Evolutionary conservation across 2,113 vertebrate genomes (phyloP), one percentile per base, ranked within the genome.

Genomic region (Toxotes chatareus): DNA sequence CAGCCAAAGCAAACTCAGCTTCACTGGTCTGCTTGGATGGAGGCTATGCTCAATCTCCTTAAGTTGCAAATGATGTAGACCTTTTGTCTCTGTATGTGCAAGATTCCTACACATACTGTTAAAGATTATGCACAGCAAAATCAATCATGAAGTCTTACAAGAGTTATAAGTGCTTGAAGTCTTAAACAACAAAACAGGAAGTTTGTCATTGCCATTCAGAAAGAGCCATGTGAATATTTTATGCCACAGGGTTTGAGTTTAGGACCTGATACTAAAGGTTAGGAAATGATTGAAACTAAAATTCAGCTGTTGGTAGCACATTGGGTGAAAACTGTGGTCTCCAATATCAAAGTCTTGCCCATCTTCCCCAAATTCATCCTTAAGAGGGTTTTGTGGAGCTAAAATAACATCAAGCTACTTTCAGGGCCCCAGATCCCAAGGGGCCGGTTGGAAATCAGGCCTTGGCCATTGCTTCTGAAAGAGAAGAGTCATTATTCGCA

Each of bases 401-500:
- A 17, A 63, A 78, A 80, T 55, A 77, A 23, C n/a, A n/a, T 86
- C 61, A 78, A 38, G 57, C 62, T 27, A 56, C 64, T 75, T 57
- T 62, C 34, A 49, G 8, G 72, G 51, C 40, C 62, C 4, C 38
- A 76, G 69, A 56, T 80, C 82, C 55, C 77, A n/a, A 42, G 65
- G 32, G 77, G 7, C 47, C 13, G 9, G 21, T 72, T 65, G 4
- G 23, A 65, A 76, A 79, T 76, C 66, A 21, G 65, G 61, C 53
- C 49, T 42, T 14, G 31, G 34, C 51, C 70, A 51, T 79, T 14
- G 46, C 13, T 42, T 67, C 65, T 66, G 40, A 73, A 38, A 46
- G 69, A 40, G 47, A 59, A 27, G 49, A 60, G 38, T 65, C 55
- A 53, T 73, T 38, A 31, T 16, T 67, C 2, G 1, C 46, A 31